phyloP scores from a whole-genome alignment of 2,888 invertebrate genomes.

The Ochropacha duplaris region DNA sequence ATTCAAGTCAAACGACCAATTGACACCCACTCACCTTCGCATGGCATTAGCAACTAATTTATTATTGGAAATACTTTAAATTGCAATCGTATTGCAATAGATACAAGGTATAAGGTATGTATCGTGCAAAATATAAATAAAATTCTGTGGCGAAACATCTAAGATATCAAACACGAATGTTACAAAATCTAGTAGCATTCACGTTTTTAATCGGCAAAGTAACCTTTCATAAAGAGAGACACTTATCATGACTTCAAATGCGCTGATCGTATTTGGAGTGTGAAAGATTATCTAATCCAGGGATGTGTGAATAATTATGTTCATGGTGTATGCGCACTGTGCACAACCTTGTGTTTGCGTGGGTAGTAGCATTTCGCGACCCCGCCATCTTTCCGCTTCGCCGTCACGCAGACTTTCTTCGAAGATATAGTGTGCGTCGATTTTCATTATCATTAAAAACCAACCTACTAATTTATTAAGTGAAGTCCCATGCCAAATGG shows the following conservation, averaged over 20 bases:
- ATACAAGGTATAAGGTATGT: neutral
- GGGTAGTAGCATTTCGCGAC: conserved; percentile 34
- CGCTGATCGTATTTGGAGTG: conserved; percentile 6
- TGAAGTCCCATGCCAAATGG: neutral
- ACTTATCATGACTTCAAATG: neutral
- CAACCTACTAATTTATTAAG: neutral
- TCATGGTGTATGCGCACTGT: conserved; percentile 24
- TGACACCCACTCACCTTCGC: neutral
- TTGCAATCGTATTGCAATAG: neutral
- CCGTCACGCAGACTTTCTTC: conserved; percentile 5
- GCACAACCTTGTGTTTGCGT: conserved; percentile 30
- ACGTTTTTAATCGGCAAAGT: neutral
- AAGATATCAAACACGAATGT: neutral
- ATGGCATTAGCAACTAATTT: neutral
- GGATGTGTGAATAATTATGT: conserved; percentile 51
- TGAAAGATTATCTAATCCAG: conserved; percentile 11
- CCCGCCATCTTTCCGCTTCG: conserved; percentile 13
- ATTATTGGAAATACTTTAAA: neutral
- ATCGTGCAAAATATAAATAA: neutral
- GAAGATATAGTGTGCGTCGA: neutral
- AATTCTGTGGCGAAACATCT: neutral
- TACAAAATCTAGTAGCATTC: neutral
- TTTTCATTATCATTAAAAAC: neutral
- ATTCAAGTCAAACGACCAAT: neutral
- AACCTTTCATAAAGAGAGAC: neutral